phyloP scores from a whole-genome alignment of 2,888 invertebrate species.

The Antitype chi region DNA sequence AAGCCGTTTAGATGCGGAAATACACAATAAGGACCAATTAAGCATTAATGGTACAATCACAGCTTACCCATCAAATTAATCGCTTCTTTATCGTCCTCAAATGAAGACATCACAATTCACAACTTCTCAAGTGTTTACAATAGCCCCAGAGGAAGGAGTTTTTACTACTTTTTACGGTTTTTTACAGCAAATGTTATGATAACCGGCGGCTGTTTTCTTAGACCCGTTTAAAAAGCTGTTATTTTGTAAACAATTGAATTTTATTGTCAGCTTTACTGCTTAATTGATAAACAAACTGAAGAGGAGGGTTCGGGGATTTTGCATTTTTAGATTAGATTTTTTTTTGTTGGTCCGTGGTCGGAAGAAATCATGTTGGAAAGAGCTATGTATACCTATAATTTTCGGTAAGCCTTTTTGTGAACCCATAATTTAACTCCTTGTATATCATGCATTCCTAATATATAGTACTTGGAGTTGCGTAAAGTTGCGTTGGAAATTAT shows the following conservation, averaged over 20 bases:
- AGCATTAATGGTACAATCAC: conserved; percentile 20
- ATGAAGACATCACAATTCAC: conserved; percentile 67
- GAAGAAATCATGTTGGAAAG: neutral
- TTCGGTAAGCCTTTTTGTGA: neutral
- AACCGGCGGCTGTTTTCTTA: conserved; percentile 57
- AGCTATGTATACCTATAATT: neutral
- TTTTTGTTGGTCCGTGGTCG: neutral
- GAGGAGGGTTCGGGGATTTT: conserved; percentile 11
- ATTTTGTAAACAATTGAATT: conserved; percentile 60
- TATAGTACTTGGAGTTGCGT: neutral
- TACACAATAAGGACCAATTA: conserved; percentile 18
- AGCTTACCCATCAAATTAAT: conserved; percentile 44
- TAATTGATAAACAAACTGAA: conserved; percentile 60
- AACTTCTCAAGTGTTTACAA: conserved; percentile 41
- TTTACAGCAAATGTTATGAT: conserved; percentile 57
- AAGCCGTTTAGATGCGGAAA: conserved; percentile 15
- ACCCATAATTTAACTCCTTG: neutral
- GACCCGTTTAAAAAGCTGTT: conserved; percentile 65
- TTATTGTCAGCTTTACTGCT: conserved; percentile 52
- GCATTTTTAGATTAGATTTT: conserved; percentile 15
- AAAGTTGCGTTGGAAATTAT: neutral
- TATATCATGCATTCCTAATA: neutral
- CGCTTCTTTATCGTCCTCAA: conserved; percentile 40
- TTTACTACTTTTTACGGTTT: conserved; percentile 48
- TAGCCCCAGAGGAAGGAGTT: conserved; percentile 45